Base-by-base conservation (phyloP, 2,113 vertebrate genomes). In the Oxyruncus cristatus region DNA sequence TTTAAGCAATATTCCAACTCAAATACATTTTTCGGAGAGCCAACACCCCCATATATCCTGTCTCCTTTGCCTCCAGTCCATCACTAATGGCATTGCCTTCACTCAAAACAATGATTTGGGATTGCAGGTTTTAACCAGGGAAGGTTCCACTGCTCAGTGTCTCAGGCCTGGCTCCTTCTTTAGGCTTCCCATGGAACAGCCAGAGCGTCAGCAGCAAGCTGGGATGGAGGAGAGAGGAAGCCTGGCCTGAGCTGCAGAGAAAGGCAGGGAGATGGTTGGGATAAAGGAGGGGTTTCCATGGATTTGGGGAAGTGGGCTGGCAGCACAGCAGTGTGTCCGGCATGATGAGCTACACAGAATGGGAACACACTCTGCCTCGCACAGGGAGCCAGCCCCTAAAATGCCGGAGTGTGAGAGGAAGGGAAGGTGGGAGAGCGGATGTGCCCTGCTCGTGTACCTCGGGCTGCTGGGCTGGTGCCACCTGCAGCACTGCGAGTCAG, bases 1-100 rank as follows among this genome's bases (percentile, higher is more conserved):
- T 87, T 39, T 81, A 52, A 91, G 65, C 68, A 89, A 52, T 77
- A 88, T 68, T 88, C 41, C 84, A 62, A 66, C 14, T 88, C 47
- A 49, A 71, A 5, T n/a, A n/a, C n/a, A n/a, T 77, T 63, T 82
- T 89, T 32, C 80, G 65, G 52, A 83, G 66, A 30, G 47, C 23
- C 77, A 65, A 77, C 26, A 62, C 7, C 23, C 44, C 20, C n/a
- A n/a, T 4, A 9, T 13, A 20, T 62, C 49, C 53, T 66, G 35
- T 52, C 65, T 70, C 72, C 24, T 26, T 27, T 46, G 37, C 26
- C 28, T 56, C 49, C 41, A 44, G 24, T 63, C 67, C 53, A 68
- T 33, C 53, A 46, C 14, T 63, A 32, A 16, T 12, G 12, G 37
- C 53, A 49, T 44, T 35, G 55, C 8, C 52, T 78, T 82, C 53